These are phyloP conservation scores for Chrysopa pallens DNA, from an alignment of 1,140 invertebrate genomes.

Conservation along the genomic window DNA sequence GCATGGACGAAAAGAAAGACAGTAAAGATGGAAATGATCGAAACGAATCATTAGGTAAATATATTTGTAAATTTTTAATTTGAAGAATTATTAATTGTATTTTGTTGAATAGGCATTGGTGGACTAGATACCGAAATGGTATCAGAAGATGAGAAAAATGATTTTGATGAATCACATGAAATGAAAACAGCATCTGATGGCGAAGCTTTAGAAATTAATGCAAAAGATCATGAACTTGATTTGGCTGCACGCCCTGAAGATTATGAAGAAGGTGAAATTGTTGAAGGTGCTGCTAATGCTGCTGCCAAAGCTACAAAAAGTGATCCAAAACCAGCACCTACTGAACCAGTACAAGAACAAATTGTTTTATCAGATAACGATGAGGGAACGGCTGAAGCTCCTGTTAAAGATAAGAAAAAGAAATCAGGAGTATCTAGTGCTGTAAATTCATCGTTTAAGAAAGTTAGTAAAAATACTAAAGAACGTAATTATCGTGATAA, in stretches of 20 bases:
- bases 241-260: conserved; percentile 18
- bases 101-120: conserved; percentile 25
- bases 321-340: conserved; percentile 25
- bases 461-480: conserved; percentile 58
- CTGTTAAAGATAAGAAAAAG: conserved; percentile 17
- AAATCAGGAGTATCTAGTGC: conserved; percentile 7
- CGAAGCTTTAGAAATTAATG: conserved; percentile 20
- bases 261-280: conserved; percentile 32
- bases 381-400: conserved; percentile 9
- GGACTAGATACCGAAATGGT: conserved; percentile 52
- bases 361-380: conserved; percentile 17
- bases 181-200: conserved; percentile 18
- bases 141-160: conserved; percentile 41
- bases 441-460: conserved; percentile 49
- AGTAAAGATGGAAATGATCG: conserved; percentile 11
- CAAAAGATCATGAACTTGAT: conserved; percentile 21
- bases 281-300: conserved; percentile 19
- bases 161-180: conserved; percentile 32
- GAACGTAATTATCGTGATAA: conserved; percentile 67
- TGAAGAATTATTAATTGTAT: conserved; percentile 17
- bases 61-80: too few species aligned
- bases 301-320: conserved; percentile 13
- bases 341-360: conserved; percentile 13
- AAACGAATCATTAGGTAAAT: too few species aligned
- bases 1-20: conserved; percentile 38